Percentiles rank a stretch among this genome's conserved stretches.
Conservation (phyloP, 2,113 vertebrate species). For the Xyrauchen texanus region DNA sequence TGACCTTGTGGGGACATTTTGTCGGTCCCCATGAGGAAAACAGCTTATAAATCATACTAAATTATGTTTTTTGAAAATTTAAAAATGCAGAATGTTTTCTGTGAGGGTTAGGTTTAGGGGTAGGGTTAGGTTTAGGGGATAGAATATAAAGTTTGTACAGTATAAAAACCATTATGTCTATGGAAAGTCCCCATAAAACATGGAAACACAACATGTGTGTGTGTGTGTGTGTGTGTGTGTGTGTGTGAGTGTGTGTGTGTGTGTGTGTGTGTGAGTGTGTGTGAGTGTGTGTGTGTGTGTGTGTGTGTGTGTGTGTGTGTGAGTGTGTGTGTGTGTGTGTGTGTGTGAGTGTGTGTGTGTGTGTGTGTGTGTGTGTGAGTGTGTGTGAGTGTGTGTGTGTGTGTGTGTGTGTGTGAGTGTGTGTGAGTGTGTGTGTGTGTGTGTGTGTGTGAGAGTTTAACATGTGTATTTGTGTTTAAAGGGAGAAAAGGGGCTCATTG, state of each 20-base stretch:
- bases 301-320: neutral
- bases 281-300: neutral
- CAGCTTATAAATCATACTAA: no score
- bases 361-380: neutral
- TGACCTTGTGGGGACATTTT: no score
- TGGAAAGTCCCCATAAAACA: no score
- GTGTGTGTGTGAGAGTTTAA: neutral
- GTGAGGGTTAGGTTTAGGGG: no score
- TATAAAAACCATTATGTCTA: no score
- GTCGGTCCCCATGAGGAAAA: no score
- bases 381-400: neutral
- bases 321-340: neutral
- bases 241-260: neutral
- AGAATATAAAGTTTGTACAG: no score
- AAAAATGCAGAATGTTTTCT: no score
- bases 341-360: neutral
- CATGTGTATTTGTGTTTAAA: constrained; percentile 42
- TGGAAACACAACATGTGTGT: no score
- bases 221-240: constrained; percentile 14
- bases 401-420: neutral
- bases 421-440: neutral
- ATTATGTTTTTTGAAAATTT: no score
- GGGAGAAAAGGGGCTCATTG: constrained; percentile 75
- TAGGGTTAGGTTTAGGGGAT: no score
- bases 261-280: neutral